A percentile compares a stretch with the other conserved stretches of the same genome.
phyloP scores from a whole-genome alignment of 2,113 vertebrate species.

The Zootoca vivipara region DNA sequence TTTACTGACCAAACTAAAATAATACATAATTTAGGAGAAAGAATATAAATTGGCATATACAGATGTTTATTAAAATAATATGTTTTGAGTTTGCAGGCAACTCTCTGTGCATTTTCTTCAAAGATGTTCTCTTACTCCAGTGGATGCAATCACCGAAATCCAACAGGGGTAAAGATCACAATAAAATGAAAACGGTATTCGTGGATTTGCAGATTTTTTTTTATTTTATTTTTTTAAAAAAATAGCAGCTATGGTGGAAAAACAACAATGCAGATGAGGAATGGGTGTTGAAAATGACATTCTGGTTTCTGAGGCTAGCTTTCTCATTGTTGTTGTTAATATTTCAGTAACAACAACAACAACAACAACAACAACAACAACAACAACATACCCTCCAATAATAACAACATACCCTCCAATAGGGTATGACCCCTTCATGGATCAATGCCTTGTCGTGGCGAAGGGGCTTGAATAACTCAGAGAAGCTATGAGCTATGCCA shows the following conservation, averaged over 20 bases:
- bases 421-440: too few relatives aligned
- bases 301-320: not conserved
- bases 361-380: too few relatives aligned
- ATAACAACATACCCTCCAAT: too few relatives aligned
- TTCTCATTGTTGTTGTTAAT: not conserved
- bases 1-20: constrained; percentile 25
- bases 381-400: too few relatives aligned
- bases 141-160: constrained; percentile 29
- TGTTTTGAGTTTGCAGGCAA: not conserved
- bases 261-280: not conserved
- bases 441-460: too few relatives aligned
- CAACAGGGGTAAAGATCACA: not conserved
- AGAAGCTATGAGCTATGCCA: too few relatives aligned
- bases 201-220: not conserved
- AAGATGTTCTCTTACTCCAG: not conserved
- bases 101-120: not conserved
- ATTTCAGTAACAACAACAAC: too few relatives aligned
- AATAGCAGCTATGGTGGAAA: not conserved
- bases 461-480: too few relatives aligned
- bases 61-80: constrained; percentile 35
- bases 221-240: too few relatives aligned
- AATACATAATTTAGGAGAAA: constrained; percentile 49
- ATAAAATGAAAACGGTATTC: not conserved
- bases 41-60: not conserved
- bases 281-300: not conserved